Percentiles rank a stretch among this genome's conserved stretches.
These are phyloP conservation scores for Hybognathus amarus DNA, from an alignment of 2,797 vertebrate genomes.

Conservation along the genomic window DNA sequence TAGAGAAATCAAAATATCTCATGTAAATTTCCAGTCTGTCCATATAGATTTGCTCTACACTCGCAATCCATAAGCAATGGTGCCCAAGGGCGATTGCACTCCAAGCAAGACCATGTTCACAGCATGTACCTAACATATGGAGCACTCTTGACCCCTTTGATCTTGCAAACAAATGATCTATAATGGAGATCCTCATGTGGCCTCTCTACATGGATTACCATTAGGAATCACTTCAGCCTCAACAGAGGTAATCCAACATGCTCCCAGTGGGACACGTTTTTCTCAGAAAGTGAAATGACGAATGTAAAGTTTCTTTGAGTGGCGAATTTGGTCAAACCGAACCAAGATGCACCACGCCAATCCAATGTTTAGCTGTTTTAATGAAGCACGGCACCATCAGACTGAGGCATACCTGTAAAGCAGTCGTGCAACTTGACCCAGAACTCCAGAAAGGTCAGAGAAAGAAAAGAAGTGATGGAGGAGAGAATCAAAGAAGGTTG, in stretches of 20 bases:
- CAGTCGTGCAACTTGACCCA: constrained; percentile 39
- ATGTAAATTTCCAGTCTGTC: neutral
- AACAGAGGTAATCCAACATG: constrained; percentile 29
- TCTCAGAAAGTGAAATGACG: constrained; percentile 1
- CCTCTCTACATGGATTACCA: constrained; percentile 38
- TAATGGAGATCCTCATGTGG: constrained; percentile 40
- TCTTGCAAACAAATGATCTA: constrained; percentile 38
- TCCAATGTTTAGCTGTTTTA: constrained; percentile 55
- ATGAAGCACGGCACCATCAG: constrained; percentile 39
- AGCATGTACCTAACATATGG: constrained; percentile 44
- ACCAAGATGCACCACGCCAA: constrained; percentile 13
- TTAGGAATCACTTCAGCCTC: constrained; percentile 22
- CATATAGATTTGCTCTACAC: constrained; percentile 1
- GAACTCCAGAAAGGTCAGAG: constrained; percentile 29
- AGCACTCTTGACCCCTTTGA: constrained; percentile 48
- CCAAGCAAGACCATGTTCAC: constrained; percentile 38
- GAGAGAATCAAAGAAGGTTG: constrained; percentile 40
- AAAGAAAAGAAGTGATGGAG: constrained; percentile 9
- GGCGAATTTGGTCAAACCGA: constrained; percentile 14
- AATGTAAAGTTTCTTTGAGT: neutral
- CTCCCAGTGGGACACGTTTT: constrained; percentile 13
- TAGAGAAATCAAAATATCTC: constrained; percentile 19
- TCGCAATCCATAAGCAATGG: neutral
- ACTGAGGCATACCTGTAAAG: constrained; percentile 41
- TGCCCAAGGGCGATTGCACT: constrained; percentile 21